Evolutionary conservation across 2,888 invertebrate genomes (phyloP), one percentile per base, ranked within the genome.

Genomic region (Lithophane leautieri): DNA sequence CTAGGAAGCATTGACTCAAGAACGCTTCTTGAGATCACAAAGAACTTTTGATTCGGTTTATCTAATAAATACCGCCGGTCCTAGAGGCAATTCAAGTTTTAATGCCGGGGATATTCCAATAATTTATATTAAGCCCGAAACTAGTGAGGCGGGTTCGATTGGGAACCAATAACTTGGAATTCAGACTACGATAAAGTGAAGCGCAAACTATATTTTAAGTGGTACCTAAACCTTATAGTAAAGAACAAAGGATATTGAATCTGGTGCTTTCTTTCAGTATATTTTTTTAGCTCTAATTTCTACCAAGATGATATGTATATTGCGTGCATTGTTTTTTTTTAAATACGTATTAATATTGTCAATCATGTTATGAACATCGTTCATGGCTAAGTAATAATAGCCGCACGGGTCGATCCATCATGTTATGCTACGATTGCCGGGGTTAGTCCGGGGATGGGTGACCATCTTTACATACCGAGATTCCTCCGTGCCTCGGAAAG

Each of bases 61-160:
- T 79, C 67, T 60, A 42, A 63, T 54, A 63, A 80, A 79, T 80
- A 79, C 52, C 50, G 60, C 47, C 28, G 34, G 52, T 54, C 44
- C 56, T 63, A 68, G 58, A 72, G 52, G 80, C 63, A 63, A 72
- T 79, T 42, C 25, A 80, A 84, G 84, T 84, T 80, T 73, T 80
- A 81, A 80, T 80, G 40, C 28, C 50, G 44, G 28, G 67, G 73
- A 84, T 73, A 81, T 81, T 81, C 81, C 58, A 67, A 84, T 81
- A 84, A 81, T 81, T 81, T 81, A 84, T 81, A 81, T 81, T 84
- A 84, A 81, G 80, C 61, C 81, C 84, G 1, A 73, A 81, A 70
- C 84, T 81, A 70, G 81, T 70, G 69, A 54, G 69, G 40, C 74
- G 74, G 60, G 68, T 73, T 69, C 69, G 52, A 84, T 81, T 81